These are phyloP conservation scores for Deroptyus accipitrinus DNA, from an alignment of 2,113 vertebrate species.

Conservation along the genomic window DNA sequence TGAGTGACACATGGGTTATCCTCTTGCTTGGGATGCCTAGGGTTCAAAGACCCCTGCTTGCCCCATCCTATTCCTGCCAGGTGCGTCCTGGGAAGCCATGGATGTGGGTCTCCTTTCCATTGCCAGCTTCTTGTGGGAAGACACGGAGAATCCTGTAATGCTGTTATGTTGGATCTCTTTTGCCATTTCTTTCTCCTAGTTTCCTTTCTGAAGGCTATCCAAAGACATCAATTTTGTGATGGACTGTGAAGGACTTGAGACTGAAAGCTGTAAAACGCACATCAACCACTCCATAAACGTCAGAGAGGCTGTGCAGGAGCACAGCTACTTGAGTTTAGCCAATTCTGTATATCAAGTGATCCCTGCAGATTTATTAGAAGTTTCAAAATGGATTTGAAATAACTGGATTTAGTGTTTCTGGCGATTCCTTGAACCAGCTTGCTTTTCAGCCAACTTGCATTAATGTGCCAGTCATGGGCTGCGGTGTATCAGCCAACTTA, in stretches of 20 bases:
- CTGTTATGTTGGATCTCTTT: neutral
- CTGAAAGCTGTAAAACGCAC: constrained; percentile 24
- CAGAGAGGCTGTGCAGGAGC: constrained; percentile 15
- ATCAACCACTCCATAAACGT: neutral
- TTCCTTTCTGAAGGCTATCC: neutral
- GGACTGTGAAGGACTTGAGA: constrained; percentile 25
- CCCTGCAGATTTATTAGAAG: constrained; percentile 56
- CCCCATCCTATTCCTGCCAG: neutral
- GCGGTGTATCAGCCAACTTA: constrained; percentile 57
- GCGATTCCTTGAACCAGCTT: constrained; percentile 58
- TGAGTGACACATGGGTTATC: neutral
- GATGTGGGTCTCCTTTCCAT: neutral
- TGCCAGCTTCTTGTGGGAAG: neutral
- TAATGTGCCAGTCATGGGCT: constrained; percentile 70
- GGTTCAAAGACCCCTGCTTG: neutral
- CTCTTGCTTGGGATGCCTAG: neutral
- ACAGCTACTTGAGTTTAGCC: constrained; percentile 33
- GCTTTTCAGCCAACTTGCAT: constrained; percentile 64
- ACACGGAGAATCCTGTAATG: fast-evolving
- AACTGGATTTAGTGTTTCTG: constrained; percentile 68
- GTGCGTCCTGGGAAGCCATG: neutral
- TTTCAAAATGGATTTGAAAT: constrained; percentile 59
- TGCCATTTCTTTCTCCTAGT: neutral
- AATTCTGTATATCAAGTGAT: constrained; percentile 39
- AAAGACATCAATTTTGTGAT: neutral